Percentiles rank a stretch among this genome's conserved stretches.
phyloP scores from a whole-genome alignment of 2,888 invertebrate species.

The Harmothoe impar region DNA sequence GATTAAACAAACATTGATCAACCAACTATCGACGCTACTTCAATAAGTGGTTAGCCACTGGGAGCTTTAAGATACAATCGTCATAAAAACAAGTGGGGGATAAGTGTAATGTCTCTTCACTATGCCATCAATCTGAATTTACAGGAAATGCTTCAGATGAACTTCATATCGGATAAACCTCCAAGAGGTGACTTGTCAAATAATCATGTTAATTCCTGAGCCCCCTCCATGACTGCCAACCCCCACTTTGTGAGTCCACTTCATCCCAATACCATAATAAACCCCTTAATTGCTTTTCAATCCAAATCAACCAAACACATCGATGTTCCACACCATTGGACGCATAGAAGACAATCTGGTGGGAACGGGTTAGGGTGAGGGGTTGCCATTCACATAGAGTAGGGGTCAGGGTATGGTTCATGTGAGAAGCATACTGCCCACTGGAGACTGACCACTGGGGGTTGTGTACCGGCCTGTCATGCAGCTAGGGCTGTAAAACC shows the following conservation, averaged over 20 bases:
- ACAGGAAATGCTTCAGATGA: too few relatives aligned
- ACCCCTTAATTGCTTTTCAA: constrained; percentile 10
- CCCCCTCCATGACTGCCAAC: neutral
- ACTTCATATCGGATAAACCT: too few relatives aligned
- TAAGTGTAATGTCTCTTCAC: too few relatives aligned
- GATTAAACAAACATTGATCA: too few relatives aligned
- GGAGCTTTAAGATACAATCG: too few relatives aligned
- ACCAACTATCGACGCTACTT: too few relatives aligned
- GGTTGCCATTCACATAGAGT: neutral
- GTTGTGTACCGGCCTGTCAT: neutral
- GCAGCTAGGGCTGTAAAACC: neutral
- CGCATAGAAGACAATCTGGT: neutral
- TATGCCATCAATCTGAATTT: too few relatives aligned
- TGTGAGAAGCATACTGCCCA: neutral
- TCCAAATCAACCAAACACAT: constrained; percentile 2
- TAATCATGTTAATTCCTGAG: constrained; percentile 7
- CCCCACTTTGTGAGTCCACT: neutral
- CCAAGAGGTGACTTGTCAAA: neutral
- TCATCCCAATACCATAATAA: neutral
- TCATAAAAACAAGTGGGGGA: too few relatives aligned
- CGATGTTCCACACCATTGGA: neutral
- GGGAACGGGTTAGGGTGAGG: neutral
- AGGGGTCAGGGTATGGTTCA: neutral
- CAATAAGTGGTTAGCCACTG: too few relatives aligned
- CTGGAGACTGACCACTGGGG: neutral